These are phyloP conservation scores for Chrysomela aeneicollis DNA, from an alignment of 2,888 invertebrate genomes.

Conservation along the genomic window DNA sequence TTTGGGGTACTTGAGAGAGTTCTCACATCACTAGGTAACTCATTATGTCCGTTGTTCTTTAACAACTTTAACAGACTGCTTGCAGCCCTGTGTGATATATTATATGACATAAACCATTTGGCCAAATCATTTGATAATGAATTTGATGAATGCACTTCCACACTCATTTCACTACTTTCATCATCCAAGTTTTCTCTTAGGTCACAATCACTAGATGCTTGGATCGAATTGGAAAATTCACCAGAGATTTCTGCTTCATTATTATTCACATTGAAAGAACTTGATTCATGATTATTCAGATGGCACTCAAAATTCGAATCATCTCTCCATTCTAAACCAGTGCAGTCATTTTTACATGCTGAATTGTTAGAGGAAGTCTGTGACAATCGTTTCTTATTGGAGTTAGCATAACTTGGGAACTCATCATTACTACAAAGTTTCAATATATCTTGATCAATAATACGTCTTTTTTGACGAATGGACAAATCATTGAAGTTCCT, in stretches of 20 bases:
- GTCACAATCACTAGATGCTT: slow-evolving; percentile 11
- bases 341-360: neutral
- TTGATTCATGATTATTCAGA: neutral
- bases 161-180: slow-evolving; percentile 14
- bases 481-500: slow-evolving; percentile 14
- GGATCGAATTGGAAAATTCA: slow-evolving; percentile 8
- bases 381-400: slow-evolving; percentile 13
- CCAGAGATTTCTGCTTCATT: slow-evolving; percentile 5
- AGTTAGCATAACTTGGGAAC: slow-evolving; percentile 15
- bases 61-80: slow-evolving; percentile 9
- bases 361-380: slow-evolving; percentile 6
- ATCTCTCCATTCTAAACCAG: no score
- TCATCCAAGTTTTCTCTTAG: slow-evolving; percentile 14
- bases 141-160: slow-evolving; percentile 8
- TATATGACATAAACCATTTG: slow-evolving; percentile 12
- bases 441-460: slow-evolving; percentile 16
- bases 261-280: slow-evolving; percentile 7
- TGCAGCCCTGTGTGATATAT: slow-evolving; percentile 17
- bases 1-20: slow-evolving; percentile 9
- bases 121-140: slow-evolving; percentile 8
- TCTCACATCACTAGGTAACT: slow-evolving; percentile 11
- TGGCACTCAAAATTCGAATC: no score
- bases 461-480: slow-evolving; percentile 11
- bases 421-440: slow-evolving; percentile 16
- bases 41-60: slow-evolving; percentile 13